Evolutionary conservation across 2,797 vertebrate genomes (phyloP).

Genomic region (Oryzias dopingdopingensis): DNA sequence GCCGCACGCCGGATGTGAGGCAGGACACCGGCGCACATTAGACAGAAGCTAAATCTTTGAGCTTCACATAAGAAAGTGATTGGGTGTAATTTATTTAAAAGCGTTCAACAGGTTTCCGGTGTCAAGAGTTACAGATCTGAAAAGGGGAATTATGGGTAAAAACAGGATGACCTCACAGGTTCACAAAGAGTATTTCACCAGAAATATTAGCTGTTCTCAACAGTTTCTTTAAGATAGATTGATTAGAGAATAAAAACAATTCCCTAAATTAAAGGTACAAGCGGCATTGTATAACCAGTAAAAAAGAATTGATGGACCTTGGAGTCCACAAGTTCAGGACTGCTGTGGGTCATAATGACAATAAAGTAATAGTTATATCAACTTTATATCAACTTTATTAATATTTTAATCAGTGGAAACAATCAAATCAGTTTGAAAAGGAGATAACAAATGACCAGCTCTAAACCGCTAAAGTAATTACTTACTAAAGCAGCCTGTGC

Average conservation of each 20-base stretch:
- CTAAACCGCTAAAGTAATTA: constrained; percentile 51
- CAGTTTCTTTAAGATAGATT: neutral
- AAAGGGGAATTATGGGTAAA: constrained; percentile 9
- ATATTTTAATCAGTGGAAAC: constrained; percentile 47
- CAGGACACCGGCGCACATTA: constrained; percentile 23
- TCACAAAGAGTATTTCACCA: constrained; percentile 20
- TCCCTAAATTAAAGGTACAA: too few relatives aligned
- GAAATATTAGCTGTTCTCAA: constrained; percentile 6
- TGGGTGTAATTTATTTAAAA: constrained; percentile 24
- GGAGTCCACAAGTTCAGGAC: too few relatives aligned
- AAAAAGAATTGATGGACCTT: too few relatives aligned
- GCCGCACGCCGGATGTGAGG: constrained; percentile 16
- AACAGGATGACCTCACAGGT: constrained; percentile 4
- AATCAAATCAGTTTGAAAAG: constrained; percentile 24
- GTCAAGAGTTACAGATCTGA: constrained; percentile 2
- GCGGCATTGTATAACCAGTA: too few relatives aligned
- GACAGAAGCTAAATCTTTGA: constrained; percentile 15
- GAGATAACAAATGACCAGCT: constrained; percentile 56
- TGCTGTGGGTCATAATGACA: too few relatives aligned
- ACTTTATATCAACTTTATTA: constrained; percentile 21
- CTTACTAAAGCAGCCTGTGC: constrained; percentile 47
- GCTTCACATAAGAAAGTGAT: constrained; percentile 16
- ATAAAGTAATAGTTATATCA: too few relatives aligned
- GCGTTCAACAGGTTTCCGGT: constrained; percentile 7
- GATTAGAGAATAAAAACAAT: constrained; percentile 8